Evolutionary conservation across 2,888 invertebrate genomes (phyloP), one percentile per base, ranked within the genome.

Genomic region (Autographa pulchrina): DNA sequence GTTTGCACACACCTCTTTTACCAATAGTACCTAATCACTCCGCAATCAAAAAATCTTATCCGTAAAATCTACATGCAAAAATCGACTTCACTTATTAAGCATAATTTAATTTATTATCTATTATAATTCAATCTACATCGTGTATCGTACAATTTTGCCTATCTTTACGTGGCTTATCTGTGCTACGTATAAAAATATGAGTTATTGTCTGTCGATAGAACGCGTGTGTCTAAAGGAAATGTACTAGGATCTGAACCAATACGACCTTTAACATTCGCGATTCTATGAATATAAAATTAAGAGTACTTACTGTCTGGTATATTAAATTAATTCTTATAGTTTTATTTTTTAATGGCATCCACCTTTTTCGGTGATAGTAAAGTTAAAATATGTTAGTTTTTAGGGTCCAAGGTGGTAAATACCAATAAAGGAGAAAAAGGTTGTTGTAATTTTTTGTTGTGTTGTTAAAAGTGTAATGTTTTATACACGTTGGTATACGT

Each of bases 141-240:
- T 16, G 63, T 73, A 66, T 35, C 43, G 31, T 25, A 25, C 25
- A 25, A 25, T 25, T 38, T 20, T 32, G 68, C 20, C 62, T 73
- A 70, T 66, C 67, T 6, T 25, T 70, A 70, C 80, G 76, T 83
- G 75, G 8, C 70, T 75, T 87, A 84, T 87, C 86, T 62, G 3
- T 25, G 43, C 13, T 16, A n/a, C 32, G 54, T 60, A 79, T 72
- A 63, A 78, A 73, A 73, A 56, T 67, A 68, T 41, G 64, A 78
- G 74, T 70, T 69, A 64, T 67, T 71, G 31, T 63, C 62, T 72
- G 74, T 68, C 62, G 77, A 80, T 81, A 82, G 65, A 61, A 77
- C 70, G 78, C 65, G 78, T 79, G 64, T 68, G 54, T 70, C n/a
- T 59, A 72, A 74, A 83, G 86, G 81, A 85, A 88, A 83, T 81